A percentile compares a stretch with the other conserved stretches of the same genome.
phyloP scores from a whole-genome alignment of 2,888 invertebrate genomes.

The Platycheirus rosarum region DNA sequence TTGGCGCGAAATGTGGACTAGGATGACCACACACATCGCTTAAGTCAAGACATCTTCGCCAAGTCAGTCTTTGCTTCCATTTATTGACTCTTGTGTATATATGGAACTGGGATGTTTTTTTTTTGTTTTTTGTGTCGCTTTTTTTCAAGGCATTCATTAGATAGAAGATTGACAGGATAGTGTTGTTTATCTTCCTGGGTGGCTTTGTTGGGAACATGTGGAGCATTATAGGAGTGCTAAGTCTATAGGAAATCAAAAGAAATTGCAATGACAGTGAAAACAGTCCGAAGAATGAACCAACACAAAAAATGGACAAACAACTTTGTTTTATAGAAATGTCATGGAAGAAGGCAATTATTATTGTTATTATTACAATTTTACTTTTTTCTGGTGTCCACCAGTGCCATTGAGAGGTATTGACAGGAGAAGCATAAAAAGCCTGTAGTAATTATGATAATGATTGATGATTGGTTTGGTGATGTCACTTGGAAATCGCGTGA shows the following conservation, averaged over 20 bases:
- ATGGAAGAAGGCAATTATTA: neutral
- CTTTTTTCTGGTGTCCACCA: no score
- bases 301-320: no score
- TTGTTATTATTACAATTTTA: no score
- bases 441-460: no score
- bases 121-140: slow-evolving; percentile 13
- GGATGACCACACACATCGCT: slow-evolving; percentile 55
- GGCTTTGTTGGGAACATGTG: slow-evolving; percentile 32
- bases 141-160: slow-evolving; percentile 39
- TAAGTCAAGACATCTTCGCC: slow-evolving; percentile 34
- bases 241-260: slow-evolving; percentile 24
- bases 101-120: neutral
- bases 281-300: neutral
- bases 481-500: no score
- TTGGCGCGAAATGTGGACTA: slow-evolving; percentile 40
- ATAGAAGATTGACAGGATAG: slow-evolving; percentile 53
- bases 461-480: no score
- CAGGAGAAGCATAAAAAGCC: no score
- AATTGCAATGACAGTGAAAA: slow-evolving; percentile 48
- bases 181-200: slow-evolving; percentile 58
- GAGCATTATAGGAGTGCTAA: slow-evolving; percentile 7
- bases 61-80: slow-evolving; percentile 28
- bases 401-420: no score
- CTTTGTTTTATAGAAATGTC: neutral
- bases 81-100: slow-evolving; percentile 20